Base-by-base conservation (phyloP, 2,797 vertebrate genomes). In the Selene dorsalis region DNA sequence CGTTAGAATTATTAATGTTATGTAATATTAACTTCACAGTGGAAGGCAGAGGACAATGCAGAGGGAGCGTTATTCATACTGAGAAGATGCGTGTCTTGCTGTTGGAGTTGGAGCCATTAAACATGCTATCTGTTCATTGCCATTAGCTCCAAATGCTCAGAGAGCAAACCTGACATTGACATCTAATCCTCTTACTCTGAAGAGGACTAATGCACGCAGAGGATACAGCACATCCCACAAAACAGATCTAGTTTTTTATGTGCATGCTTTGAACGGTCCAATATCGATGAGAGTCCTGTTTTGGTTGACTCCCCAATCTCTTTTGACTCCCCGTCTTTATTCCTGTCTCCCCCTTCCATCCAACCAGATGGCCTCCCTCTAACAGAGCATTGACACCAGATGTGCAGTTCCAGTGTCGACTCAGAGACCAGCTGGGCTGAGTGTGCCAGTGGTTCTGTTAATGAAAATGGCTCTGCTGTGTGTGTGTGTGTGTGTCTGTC, bases 351-450 rank as follows among this genome's bases (percentile, higher is more conserved):
- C 74, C 80, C 73, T 67, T 87, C 79, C 82, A 62, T 87, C 77
- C 80, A 86, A 89, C 83, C 93, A 94, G 94, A 94, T 94, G 94
- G 93, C 89, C 88, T 87, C 82, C 89, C 88, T 93, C 90, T 90
- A 92, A 90, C 93, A 77, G 92, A 92, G 91, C 92, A 87, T 84
- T 91, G 90, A 93, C 91, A 95, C 93, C 94, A 95, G 94, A 95
- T 95, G 94, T 94, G 94, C 90, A 88, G 92, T 92, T 92, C 90
- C 92, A 89, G 90, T 91, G 91, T 91, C 87, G 90, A 91, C 91
- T 90, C 88, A 85, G 90, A 80, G 91, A 94, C 93, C 94, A 94
- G 94, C 94, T 95, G 94, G 93, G 91, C 89, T 89, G 91, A 91
- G 88, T 90, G 90, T 93, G 91, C 92, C 93, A 92, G 92, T 93